Conservation (phyloP, 2,888 invertebrate species). For the Oscheius sp. region DNA sequence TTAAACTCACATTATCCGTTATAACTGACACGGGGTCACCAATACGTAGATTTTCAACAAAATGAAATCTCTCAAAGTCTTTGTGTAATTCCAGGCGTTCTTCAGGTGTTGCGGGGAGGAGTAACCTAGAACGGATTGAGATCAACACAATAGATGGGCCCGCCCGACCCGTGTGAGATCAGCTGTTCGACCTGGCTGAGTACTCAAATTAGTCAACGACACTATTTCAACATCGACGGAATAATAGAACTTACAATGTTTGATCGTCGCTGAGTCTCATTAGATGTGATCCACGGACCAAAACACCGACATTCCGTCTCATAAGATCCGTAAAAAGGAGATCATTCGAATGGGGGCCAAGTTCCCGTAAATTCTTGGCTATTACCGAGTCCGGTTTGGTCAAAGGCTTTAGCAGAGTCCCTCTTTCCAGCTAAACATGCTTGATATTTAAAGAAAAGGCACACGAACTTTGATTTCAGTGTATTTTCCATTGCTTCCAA, state of each 20-base stretch:
- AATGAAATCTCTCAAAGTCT: slow-evolving; percentile 34
- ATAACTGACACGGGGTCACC: slow-evolving; percentile 32
- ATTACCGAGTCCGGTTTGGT: slow-evolving; percentile 11
- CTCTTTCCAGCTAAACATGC: slow-evolving; percentile 4
- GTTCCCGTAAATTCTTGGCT: background rate
- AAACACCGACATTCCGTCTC: slow-evolving; percentile 3
- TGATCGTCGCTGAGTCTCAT: slow-evolving; percentile 36
- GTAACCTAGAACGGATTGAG: slow-evolving; percentile 13
- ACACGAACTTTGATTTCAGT: background rate
- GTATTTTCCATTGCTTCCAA: background rate
- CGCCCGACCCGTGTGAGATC: background rate
- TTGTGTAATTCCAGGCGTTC: slow-evolving; percentile 34
- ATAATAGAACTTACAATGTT: slow-evolving; percentile 28
- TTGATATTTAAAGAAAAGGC: background rate
- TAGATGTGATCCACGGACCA: slow-evolving; percentile 18
- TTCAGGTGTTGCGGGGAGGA: slow-evolving; percentile 15
- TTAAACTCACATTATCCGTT: slow-evolving; percentile 7
- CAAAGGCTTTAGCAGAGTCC: slow-evolving; percentile 21
- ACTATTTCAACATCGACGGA: background rate
- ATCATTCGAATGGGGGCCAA: background rate
- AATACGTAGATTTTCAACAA: slow-evolving; percentile 19
- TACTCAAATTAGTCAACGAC: background rate
- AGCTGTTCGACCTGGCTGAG: background rate
- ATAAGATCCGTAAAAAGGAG: slow-evolving; percentile 23
- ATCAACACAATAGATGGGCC: too few species aligned